Evolutionary conservation across 1,140 invertebrate species (phyloP).

Genomic region (Caenorhabditis brenneri): DNA sequence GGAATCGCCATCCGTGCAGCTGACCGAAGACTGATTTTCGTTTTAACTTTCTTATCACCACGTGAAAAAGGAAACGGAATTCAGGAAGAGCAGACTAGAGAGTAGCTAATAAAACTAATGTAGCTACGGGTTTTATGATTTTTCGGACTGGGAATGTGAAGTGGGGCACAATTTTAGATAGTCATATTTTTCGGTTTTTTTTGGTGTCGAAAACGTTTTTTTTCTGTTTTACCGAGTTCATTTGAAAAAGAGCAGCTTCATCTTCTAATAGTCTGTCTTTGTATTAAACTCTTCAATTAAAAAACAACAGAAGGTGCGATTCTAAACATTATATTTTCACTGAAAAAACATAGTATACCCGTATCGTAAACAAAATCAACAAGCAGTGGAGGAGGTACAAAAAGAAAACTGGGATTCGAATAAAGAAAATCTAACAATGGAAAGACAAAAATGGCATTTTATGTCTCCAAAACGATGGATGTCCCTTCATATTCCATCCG

Average conservation of each 20-base stretch:
- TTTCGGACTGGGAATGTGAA: too few relatives aligned
- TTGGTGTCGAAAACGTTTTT: too few relatives aligned
- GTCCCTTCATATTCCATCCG: conserved; percentile 69
- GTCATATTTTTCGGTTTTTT: too few relatives aligned
- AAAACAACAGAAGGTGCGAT: too few relatives aligned
- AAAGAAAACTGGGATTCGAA: not conserved
- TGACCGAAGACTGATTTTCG: not conserved
- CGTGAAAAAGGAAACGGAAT: not conserved
- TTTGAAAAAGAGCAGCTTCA: too few relatives aligned
- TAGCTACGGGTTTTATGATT: too few relatives aligned
- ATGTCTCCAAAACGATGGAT: conserved; percentile 66
- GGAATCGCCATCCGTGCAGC: not conserved
- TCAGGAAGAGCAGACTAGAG: not conserved
- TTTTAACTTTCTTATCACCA: not conserved
- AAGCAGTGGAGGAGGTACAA: not conserved
- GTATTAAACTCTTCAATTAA: too few relatives aligned
- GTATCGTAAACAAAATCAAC: conserved; percentile 36
- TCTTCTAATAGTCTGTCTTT: too few relatives aligned
- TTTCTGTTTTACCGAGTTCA: too few relatives aligned
- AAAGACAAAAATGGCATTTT: conserved; percentile 68
- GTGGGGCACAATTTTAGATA: too few relatives aligned
- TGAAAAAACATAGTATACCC: not conserved
- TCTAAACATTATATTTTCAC: not conserved
- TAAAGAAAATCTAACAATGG: conserved; percentile 44
- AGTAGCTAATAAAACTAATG: too few relatives aligned